A percentile compares a stretch with the other conserved stretches of the same genome.
Evolutionary conservation across 2,888 invertebrate genomes (phyloP).

Genomic region (Lasioglossum morio): DNA sequence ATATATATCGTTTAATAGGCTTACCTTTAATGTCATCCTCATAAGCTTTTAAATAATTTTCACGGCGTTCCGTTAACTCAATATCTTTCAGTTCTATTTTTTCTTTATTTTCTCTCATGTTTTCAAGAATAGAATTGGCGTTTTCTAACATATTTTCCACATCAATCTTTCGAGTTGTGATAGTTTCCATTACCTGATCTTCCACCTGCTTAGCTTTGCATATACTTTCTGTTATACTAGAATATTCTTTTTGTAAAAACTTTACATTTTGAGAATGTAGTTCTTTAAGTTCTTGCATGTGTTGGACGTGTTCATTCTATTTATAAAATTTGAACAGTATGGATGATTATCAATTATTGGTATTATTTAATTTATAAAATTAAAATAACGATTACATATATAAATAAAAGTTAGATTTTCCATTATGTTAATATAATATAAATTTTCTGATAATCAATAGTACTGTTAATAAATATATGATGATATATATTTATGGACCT

Average conservation of each 20-base stretch:
- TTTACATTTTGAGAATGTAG: constrained; percentile 75
- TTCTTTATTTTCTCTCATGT: constrained; percentile 73
- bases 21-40: constrained; percentile 78
- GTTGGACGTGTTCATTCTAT: constrained; percentile 72
- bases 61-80: constrained; percentile 68
- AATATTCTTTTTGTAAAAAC: constrained; percentile 78
- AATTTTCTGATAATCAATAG: neutral
- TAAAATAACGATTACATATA: neutral
- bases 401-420: neutral
- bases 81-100: constrained; percentile 72
- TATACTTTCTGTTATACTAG: constrained; percentile 78
- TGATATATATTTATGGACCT: constrained; percentile 61
- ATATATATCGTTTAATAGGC: constrained; percentile 10
- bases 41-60: constrained; percentile 72
- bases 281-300: constrained; percentile 74
- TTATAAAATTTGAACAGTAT: constrained; percentile 25
- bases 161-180: constrained; percentile 75
- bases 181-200: constrained; percentile 73
- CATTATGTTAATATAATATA: neutral
- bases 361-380: neutral
- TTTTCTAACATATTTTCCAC: constrained; percentile 76
- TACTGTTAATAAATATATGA: neutral
- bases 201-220: constrained; percentile 79
- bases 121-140: constrained; percentile 73
- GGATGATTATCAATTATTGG: neutral